Evolutionary conservation across 2,113 vertebrate species (phyloP).

Genomic region (Madoqua kirkii): DNA sequence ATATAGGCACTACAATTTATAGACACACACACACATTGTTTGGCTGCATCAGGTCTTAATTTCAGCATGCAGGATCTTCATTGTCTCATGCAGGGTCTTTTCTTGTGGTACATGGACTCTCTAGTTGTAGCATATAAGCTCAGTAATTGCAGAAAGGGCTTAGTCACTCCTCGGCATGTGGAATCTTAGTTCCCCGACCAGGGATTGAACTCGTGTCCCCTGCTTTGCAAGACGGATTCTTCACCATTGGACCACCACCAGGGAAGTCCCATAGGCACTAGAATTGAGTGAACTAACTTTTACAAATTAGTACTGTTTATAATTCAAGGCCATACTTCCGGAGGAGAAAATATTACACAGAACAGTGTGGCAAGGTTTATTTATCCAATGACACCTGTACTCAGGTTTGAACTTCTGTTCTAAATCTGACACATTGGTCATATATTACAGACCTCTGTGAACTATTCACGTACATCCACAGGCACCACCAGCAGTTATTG

Average conservation of each 20-base stretch:
- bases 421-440: neutral
- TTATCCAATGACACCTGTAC: neutral
- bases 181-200: neutral
- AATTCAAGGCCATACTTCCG: neutral
- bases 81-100: neutral
- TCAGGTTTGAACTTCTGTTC: neutral
- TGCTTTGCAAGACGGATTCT: neutral
- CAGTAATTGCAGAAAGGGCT: neutral
- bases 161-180: neutral
- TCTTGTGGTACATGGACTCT: neutral
- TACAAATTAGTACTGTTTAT: neutral
- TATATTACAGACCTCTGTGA: neutral
- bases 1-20: neutral
- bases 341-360: neutral
- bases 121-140: neutral
- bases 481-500: neutral
- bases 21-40: neutral
- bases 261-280: neutral
- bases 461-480: fast-evolving
- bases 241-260: neutral
- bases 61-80: neutral
- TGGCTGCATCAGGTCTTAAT: neutral
- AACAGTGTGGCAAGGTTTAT: neutral
- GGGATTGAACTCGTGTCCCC: neutral
- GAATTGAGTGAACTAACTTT: neutral